Evolutionary conservation across 2,797 vertebrate genomes (phyloP), one percentile per base, ranked within the genome.

Genomic region (Cetoscarus ocellatus): DNA sequence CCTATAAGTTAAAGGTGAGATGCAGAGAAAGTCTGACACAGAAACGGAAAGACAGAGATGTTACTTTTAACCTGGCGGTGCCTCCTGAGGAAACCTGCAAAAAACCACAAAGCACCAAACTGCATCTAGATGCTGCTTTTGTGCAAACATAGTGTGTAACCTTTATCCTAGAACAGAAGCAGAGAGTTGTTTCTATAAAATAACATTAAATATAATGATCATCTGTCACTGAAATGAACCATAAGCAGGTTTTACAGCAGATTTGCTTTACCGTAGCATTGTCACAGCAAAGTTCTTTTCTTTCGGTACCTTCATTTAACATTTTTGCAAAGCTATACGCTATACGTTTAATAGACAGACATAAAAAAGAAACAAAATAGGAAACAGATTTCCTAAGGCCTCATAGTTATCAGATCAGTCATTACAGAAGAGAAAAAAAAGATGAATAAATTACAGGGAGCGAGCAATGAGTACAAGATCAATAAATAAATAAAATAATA

Each of bases 41-140:
- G 36, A 11, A 19, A 36, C 39, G 18, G 19, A 68, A 19, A 59
- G 15, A 54, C 60, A 61, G 53, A 51, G 36, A 50, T 43, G 74
- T 53, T 40, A 69, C 68, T 73, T 77, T 80, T 63, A 80, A 74
- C 72, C 58, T 70, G 62, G 90, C 70, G 79, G 5, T 53, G 84
- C 83, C 92, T 89, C 76, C 80, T 87, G 87, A 95, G 94, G 94
- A 95, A 95, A 93, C 85, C 80, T 93, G 93, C 92, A 95, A 86
- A 94, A n/a, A 96, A 94, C 95, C 95, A 93, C 96, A 94, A 91
- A 88, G 86, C 83, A 77, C 82, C 83, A 80, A 84, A 62, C 47
- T 84, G 83, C 89, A 90, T 87, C 83, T 84, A 83, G 86, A 90
- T 65, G 85, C 84, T 73, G 71, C 54, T 64, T 80, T 61, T 61